Conservation (phyloP, 64 coral and sea anemone genomes). For the Astreopora myriophthalma region DNA sequence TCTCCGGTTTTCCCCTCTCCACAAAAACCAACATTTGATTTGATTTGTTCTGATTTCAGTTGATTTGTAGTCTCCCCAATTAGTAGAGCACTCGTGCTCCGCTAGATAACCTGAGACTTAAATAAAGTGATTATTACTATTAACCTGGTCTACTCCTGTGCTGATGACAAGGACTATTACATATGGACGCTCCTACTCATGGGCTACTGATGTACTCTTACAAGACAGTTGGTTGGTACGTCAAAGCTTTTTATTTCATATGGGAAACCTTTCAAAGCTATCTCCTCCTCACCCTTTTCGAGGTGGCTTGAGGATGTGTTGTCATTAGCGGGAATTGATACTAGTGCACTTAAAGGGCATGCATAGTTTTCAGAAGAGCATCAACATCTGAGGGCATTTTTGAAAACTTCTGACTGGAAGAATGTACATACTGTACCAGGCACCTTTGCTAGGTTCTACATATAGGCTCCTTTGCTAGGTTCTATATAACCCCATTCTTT, state of each 20-base stretch:
- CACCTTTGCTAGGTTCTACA: neutral
- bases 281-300: neutral
- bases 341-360: neutral
- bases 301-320: neutral
- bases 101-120: too few species aligned
- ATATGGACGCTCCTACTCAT: too few species aligned
- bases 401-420: neutral
- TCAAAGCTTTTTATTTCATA: constrained; percentile 4
- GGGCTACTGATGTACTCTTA: too few species aligned
- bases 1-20: too few species aligned
- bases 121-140: too few species aligned
- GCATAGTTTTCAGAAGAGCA: constrained; percentile 8
- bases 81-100: too few species aligned
- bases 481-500: neutral
- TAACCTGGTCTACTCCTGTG: too few species aligned
- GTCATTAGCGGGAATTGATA: neutral
- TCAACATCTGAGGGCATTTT: neutral
- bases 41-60: too few species aligned
- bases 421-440: neutral
- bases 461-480: neutral
- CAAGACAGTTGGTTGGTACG: neutral
- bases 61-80: too few species aligned
- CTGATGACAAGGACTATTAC: too few species aligned
- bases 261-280: constrained; percentile 6
- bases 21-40: too few species aligned